phyloP scores from a whole-genome alignment of 2,113 vertebrate genomes.

The Pycnonotus jocosus region DNA sequence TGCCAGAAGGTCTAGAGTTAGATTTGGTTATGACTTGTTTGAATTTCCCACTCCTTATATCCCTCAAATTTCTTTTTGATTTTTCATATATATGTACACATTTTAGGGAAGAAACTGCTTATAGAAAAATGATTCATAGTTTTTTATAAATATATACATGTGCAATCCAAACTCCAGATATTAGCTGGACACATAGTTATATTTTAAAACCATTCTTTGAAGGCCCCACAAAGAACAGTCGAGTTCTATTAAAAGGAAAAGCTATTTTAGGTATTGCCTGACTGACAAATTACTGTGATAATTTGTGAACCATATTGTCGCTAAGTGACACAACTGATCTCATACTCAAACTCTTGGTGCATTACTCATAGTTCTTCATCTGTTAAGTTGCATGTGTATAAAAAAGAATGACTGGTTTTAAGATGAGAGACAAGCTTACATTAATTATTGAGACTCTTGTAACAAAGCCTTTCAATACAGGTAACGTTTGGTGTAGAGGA shows the following conservation, averaged over 20 bases:
- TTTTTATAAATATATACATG: neutral
- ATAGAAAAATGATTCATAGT: neutral
- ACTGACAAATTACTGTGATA: neutral
- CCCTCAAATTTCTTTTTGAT: neutral
- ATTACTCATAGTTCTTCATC: neutral
- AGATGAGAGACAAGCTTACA: neutral
- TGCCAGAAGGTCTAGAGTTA: neutral
- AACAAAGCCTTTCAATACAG: slow-evolving; percentile 86
- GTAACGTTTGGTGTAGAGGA: slow-evolving; percentile 93
- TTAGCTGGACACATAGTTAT: neutral
- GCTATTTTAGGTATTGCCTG: neutral
- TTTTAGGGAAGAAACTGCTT: neutral
- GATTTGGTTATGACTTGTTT: neutral
- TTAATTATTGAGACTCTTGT: slow-evolving; percentile 61
- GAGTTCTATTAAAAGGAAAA: neutral
- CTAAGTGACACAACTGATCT: neutral
- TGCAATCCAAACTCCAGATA: neutral
- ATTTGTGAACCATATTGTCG: neutral
- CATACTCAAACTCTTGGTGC: neutral
- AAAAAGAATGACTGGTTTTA: neutral
- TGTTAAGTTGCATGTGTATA: neutral
- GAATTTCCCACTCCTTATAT: neutral
- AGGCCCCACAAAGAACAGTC: neutral
- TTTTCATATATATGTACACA: neutral
- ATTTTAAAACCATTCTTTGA: neutral